Conservation (phyloP, 2,113 vertebrate species). For the Uropsilus gracilis region DNA sequence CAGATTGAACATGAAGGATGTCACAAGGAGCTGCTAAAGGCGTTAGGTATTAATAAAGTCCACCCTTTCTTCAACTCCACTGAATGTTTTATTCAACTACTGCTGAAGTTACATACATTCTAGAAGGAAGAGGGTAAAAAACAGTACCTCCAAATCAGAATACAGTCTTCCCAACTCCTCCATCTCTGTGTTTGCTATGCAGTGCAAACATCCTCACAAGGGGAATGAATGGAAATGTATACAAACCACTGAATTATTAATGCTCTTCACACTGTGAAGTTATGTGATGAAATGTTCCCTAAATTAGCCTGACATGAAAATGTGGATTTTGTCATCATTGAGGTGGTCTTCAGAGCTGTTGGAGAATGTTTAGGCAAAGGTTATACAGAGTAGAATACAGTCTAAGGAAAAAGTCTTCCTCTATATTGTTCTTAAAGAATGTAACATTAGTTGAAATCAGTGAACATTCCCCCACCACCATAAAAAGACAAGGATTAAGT, state of each 20-base stretch:
- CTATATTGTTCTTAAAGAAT: conserved; percentile 19
- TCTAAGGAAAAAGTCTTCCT: not conserved
- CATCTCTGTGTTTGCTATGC: not conserved
- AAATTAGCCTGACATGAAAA: conserved; percentile 57
- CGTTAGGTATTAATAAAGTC: not conserved
- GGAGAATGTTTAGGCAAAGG: conserved; percentile 17
- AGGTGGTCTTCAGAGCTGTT: not conserved
- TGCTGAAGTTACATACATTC: not conserved
- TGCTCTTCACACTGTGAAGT: conserved; percentile 37
- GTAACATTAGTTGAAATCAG: not conserved
- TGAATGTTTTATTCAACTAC: not conserved
- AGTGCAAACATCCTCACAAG: not conserved
- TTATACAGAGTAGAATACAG: not conserved
- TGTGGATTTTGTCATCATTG: not conserved
- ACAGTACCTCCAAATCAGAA: not conserved
- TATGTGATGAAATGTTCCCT: conserved; percentile 51
- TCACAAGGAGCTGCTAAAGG: not conserved
- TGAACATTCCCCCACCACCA: not conserved
- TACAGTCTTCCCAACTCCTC: not conserved
- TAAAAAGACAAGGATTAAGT: conserved; percentile 30
- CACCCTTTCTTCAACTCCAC: not conserved
- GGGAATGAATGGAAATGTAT: conserved; percentile 42
- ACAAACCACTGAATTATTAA: conserved; percentile 70
- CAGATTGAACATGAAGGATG: not conserved
- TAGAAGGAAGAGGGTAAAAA: not conserved